Percentiles rank a stretch among this genome's conserved stretches.
Evolutionary conservation across 2,888 invertebrate species (phyloP).

Genomic region (Creontiades dilutus): DNA sequence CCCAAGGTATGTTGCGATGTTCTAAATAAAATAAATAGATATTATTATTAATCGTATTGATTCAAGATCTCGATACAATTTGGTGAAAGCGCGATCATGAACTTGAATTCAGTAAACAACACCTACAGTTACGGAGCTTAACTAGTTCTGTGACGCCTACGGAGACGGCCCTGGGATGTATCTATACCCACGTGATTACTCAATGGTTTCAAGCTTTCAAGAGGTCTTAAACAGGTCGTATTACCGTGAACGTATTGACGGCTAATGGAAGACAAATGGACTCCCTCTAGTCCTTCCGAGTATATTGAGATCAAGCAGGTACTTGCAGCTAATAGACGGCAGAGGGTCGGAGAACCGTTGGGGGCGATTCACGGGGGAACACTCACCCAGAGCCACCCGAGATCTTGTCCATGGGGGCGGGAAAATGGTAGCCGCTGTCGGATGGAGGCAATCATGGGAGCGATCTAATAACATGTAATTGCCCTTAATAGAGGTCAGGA

Average conservation of each 20-base stretch:
- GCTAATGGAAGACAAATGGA: conserved; percentile 16
- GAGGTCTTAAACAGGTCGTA: background rate
- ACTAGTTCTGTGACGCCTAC: too few relatives aligned
- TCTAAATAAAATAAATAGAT: too few relatives aligned
- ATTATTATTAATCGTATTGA: too few relatives aligned
- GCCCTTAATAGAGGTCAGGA: background rate
- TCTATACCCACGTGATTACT: too few relatives aligned
- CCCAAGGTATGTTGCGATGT: conserved; percentile 85
- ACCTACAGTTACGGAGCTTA: too few relatives aligned
- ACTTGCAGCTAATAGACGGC: background rate
- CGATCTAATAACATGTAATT: conserved; percentile 8
- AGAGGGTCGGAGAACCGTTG: background rate
- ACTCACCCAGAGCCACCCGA: background rate
- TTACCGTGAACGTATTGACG: conserved; percentile 13
- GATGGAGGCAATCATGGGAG: background rate
- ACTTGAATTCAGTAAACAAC: too few relatives aligned
- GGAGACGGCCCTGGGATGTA: too few relatives aligned
- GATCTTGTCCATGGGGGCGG: background rate
- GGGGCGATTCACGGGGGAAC: background rate
- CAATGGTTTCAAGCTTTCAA: background rate
- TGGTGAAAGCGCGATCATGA: too few relatives aligned
- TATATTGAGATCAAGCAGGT: conserved; percentile 25
- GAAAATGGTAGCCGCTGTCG: background rate
- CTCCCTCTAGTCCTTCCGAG: background rate
- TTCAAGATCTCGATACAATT: too few relatives aligned